A percentile compares a stretch with the other conserved stretches of the same genome.
Conservation (phyloP, 1,140 invertebrate species). For the Drosophila sulfurigaster region DNA sequence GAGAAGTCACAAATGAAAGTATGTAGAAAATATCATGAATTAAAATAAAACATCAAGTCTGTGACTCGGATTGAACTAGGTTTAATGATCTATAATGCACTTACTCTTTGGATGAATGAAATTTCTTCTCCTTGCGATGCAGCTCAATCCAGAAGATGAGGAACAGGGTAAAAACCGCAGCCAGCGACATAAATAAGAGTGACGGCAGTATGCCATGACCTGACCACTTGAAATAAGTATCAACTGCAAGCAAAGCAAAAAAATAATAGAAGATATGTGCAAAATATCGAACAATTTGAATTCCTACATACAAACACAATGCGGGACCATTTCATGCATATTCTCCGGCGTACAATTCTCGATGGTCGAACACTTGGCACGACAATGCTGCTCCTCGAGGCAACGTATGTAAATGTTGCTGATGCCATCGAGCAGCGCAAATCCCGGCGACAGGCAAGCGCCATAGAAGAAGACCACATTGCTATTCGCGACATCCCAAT, state of each 20-base stretch:
- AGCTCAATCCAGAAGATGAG: slow-evolving; percentile 74
- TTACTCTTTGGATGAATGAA: slow-evolving; percentile 67
- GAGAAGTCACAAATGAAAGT: too few species aligned
- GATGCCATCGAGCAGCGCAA: slow-evolving; percentile 71
- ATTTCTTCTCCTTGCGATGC: slow-evolving; percentile 61
- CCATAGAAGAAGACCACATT: slow-evolving; percentile 66
- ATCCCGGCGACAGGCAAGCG: slow-evolving; percentile 68
- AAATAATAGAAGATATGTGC: not conserved
- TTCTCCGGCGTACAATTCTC: slow-evolving; percentile 45
- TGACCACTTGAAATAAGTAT: slow-evolving; percentile 59
- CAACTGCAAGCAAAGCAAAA: slow-evolving; percentile 24
- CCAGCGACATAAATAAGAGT: slow-evolving; percentile 53
- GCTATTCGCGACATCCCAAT: slow-evolving; percentile 74
- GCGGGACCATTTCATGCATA: slow-evolving; percentile 63
- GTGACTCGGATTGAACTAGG: too few species aligned
- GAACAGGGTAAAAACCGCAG: slow-evolving; percentile 26
- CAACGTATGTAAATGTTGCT: slow-evolving; percentile 67
- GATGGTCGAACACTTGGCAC: slow-evolving; percentile 41
- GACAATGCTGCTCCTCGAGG: slow-evolving; percentile 54
- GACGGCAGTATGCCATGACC: slow-evolving; percentile 64
- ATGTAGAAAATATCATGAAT: too few species aligned
- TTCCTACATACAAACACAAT: slow-evolving; percentile 47
- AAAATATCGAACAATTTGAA: not conserved
- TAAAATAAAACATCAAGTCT: too few species aligned
- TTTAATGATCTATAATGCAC: slow-evolving; percentile 10